A percentile compares a stretch with the other conserved stretches of the same genome.
Evolutionary conservation across 1,140 invertebrate genomes (phyloP).

Genomic region (Drosophila seguyi): DNA sequence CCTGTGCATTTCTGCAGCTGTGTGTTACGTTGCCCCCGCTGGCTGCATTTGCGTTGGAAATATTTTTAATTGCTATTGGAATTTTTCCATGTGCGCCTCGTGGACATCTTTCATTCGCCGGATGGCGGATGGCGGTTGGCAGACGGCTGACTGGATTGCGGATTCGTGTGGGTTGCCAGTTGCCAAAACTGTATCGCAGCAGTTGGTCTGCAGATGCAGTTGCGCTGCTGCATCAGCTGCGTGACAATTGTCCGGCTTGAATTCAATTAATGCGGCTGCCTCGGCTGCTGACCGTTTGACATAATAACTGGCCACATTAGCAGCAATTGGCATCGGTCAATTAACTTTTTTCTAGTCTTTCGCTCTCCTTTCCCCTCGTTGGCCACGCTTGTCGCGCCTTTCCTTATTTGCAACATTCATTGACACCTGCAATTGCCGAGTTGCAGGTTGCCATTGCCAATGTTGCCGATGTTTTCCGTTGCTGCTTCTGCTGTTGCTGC

Average conservation of each 20-base stretch:
- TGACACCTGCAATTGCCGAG: conserved; percentile 74
- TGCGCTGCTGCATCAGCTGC: conserved; percentile 44
- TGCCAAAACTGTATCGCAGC: conserved; percentile 70
- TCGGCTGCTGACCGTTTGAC: conserved; percentile 73
- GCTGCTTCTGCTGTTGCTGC: background rate
- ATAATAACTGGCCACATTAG: conserved; percentile 84
- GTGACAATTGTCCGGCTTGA: conserved; percentile 41
- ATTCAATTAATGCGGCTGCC: conserved; percentile 37
- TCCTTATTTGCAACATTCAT: conserved; percentile 81
- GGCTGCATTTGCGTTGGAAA: conserved; percentile 79
- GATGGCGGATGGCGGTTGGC: conserved; percentile 17
- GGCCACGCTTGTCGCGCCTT: conserved; percentile 68
- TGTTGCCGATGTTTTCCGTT: conserved; percentile 9
- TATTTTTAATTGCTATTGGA: conserved; percentile 83
- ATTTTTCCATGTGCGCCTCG: conserved; percentile 71
- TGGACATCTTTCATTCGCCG: conserved; percentile 75
- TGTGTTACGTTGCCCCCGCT: conserved; percentile 24
- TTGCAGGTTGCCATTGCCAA: conserved; percentile 39
- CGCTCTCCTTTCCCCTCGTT: conserved; percentile 12
- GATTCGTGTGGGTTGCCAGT: conserved; percentile 67
- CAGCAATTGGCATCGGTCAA: conserved; percentile 81
- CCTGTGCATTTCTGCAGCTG: too few relatives aligned
- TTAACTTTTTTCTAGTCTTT: conserved; percentile 68
- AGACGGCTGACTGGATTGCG: conserved; percentile 9
- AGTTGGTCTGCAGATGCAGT: conserved; percentile 32